Conservation (phyloP, 2,113 vertebrate species). For the Heteronetta atricapilla region DNA sequence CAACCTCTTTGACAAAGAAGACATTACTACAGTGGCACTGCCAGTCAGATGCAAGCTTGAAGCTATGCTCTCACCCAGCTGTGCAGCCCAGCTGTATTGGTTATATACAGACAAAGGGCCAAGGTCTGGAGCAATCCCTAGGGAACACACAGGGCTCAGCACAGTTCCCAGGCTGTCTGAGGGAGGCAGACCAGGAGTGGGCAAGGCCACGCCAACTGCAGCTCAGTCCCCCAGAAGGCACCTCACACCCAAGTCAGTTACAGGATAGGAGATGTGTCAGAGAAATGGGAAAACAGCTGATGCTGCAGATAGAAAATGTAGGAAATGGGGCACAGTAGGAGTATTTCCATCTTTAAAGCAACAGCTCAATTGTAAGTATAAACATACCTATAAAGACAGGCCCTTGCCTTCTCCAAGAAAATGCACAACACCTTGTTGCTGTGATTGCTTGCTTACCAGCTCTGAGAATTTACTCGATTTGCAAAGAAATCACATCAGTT, state of each 20-base stretch:
- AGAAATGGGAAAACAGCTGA: not conserved
- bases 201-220: not conserved
- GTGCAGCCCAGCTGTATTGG: not conserved
- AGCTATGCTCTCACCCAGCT: not conserved
- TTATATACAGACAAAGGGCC: not conserved
- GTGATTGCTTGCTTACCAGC: not conserved
- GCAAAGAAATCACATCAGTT: fast-evolving
- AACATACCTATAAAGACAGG: not conserved
- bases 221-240: not conserved
- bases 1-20: not conserved
- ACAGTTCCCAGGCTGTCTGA: not conserved
- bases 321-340: not conserved
- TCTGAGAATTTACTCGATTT: not conserved
- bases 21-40: not conserved
- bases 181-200: not conserved
- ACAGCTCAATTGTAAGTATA: not conserved
- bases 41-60: not conserved
- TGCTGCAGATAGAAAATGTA: not conserved
- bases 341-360: not conserved
- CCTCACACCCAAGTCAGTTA: not conserved
- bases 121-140: not conserved
- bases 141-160: not conserved
- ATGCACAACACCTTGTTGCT: not conserved
- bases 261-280: not conserved
- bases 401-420: not conserved